Evolutionary conservation across 2,113 vertebrate genomes (phyloP).

Genomic region (Gadus chalcogrammus): DNA sequence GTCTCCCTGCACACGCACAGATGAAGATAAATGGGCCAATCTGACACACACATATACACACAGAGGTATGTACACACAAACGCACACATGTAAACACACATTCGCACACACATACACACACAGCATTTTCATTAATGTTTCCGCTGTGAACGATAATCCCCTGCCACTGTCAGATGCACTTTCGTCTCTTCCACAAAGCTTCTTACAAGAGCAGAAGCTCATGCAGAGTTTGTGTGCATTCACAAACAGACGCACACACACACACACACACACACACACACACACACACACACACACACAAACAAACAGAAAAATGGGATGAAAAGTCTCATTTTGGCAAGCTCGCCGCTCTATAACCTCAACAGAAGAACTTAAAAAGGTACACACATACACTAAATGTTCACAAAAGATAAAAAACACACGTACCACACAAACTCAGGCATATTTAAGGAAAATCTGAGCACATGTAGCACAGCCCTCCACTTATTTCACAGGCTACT

Average conservation of each 20-base stretch:
- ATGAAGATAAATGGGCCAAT: constrained; percentile 10
- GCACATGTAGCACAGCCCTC: too few relatives aligned
- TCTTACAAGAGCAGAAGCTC: constrained; percentile 56
- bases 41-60: constrained; percentile 14
- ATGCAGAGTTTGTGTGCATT: constrained; percentile 28
- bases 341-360: not conserved
- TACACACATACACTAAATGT: not conserved
- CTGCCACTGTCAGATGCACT: constrained; percentile 53
- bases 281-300: constrained; percentile 12
- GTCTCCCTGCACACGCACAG: constrained; percentile 15
- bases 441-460: not conserved
- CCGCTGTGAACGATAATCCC: constrained; percentile 55
- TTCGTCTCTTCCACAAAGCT: constrained; percentile 57
- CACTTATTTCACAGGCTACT: too few relatives aligned
- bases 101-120: constrained; percentile 14
- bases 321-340: not conserved
- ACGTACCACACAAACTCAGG: not conserved
- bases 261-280: constrained; percentile 7
- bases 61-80: constrained; percentile 17
- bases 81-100: constrained; percentile 19
- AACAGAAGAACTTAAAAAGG: not conserved
- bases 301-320: not conserved
- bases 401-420: too few relatives aligned
- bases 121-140: constrained; percentile 48
- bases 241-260: not conserved